Conservation (phyloP, 2,797 vertebrate genomes). For the Enteromius paludinosus region DNA sequence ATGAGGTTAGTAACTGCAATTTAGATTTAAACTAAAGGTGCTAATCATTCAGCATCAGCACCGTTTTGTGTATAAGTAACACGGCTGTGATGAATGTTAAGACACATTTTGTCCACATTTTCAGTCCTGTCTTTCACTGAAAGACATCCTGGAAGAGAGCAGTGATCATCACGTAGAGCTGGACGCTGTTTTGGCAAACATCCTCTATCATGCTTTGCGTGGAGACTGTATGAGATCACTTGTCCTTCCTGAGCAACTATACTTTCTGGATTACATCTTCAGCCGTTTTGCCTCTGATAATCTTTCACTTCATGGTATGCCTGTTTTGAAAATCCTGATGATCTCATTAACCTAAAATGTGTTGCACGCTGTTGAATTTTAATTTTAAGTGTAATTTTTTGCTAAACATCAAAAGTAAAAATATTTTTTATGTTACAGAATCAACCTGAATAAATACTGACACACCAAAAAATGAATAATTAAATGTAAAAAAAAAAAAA, state of each 20-base stretch:
- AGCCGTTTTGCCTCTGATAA: slow-evolving; percentile 67
- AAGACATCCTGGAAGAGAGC: slow-evolving; percentile 73
- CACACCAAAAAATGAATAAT: no score
- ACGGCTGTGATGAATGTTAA: not conserved
- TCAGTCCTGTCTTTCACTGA: slow-evolving; percentile 76
- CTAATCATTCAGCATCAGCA: not conserved
- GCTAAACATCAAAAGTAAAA: not conserved
- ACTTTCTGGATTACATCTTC: slow-evolving; percentile 85
- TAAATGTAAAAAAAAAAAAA: no score
- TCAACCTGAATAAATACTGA: not conserved
- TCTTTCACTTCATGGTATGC: slow-evolving; percentile 77
- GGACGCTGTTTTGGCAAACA: slow-evolving; percentile 69
- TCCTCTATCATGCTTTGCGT: slow-evolving; percentile 75
- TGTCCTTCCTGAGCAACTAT: slow-evolving; percentile 76
- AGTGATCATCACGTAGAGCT: slow-evolving; percentile 44
- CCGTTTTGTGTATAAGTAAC: not conserved
- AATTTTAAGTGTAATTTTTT: not conserved
- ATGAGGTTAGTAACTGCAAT: slow-evolving; percentile 18
- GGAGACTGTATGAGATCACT: slow-evolving; percentile 74
- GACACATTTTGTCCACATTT: not conserved
- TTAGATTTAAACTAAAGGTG: not conserved
- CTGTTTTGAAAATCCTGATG: not conserved
- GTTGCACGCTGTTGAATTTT: not conserved
- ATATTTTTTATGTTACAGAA: not conserved
- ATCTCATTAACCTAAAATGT: not conserved